phyloP scores from a whole-genome alignment of 2,113 vertebrate species.

The Cyprinodon brontotheroides region DNA sequence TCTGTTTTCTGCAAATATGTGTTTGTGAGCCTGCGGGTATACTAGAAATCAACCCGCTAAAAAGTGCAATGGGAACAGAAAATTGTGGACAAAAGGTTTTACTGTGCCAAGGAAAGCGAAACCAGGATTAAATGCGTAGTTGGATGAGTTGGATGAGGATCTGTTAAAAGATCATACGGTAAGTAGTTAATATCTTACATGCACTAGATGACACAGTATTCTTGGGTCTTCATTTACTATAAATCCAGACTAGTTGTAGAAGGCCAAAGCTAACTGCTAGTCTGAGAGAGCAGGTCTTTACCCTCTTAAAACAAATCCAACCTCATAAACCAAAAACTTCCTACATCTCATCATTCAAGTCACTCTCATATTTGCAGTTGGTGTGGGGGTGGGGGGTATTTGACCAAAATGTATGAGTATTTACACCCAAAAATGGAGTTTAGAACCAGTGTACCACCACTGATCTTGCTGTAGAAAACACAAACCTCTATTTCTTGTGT shows the following conservation, averaged over 20 bases:
- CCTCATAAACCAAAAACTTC: not conserved
- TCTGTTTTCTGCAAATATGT: constrained; percentile 56
- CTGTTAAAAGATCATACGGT: not conserved
- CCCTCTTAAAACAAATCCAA: not conserved
- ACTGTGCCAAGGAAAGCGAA: constrained; percentile 7
- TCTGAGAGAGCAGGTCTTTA: not conserved
- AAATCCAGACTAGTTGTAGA: not conserved
- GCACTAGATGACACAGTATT: not conserved
- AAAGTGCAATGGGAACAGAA: constrained; percentile 52
- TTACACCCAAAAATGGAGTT: not conserved
- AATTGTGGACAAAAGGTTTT: constrained; percentile 29
- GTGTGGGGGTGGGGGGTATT: not conserved
- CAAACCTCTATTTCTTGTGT: not conserved
- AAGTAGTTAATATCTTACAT: not conserved
- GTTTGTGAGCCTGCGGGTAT: constrained; percentile 42
- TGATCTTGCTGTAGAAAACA: not conserved
- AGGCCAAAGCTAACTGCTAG: not conserved
- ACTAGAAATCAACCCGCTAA: constrained; percentile 54
- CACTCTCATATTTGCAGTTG: not conserved
- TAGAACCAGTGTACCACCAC: not conserved
- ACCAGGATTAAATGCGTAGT: not conserved
- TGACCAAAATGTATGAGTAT: not conserved
- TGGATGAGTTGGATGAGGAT: not conserved
- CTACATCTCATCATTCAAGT: not conserved
- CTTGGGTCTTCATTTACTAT: not conserved